phyloP scores from a whole-genome alignment of 2,113 vertebrate genomes.

The Apteryx mantelli region DNA sequence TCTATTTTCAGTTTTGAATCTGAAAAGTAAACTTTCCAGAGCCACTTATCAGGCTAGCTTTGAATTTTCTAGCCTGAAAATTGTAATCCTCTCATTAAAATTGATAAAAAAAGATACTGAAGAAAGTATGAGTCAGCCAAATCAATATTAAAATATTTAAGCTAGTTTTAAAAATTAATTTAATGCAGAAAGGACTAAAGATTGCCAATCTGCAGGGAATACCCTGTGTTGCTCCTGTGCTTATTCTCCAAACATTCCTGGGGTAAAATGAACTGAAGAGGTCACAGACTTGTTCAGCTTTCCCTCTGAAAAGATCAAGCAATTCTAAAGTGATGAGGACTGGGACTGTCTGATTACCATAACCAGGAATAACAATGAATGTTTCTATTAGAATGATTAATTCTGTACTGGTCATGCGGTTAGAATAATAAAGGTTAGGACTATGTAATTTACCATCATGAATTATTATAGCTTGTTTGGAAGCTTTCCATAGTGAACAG shows the following conservation, averaged over 20 bases:
- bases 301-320: not conserved
- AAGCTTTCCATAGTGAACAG: not conserved
- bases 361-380: not conserved
- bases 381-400: not conserved
- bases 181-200: not conserved
- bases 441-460: not conserved
- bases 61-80: not conserved
- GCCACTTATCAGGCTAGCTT: not conserved
- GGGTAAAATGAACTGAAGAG: not conserved
- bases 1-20: not conserved
- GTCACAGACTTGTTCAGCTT: not conserved
- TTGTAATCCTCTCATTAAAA: conserved; percentile 4
- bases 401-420: not conserved
- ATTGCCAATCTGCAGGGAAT: not conserved
- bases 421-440: not conserved
- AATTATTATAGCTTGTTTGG: not conserved
- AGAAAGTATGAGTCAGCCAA: conserved; percentile 19
- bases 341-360: not conserved
- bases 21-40: not conserved
- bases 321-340: not conserved
- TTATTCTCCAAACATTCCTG: not conserved
- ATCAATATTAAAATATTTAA: conserved; percentile 43
- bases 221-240: not conserved
- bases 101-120: not conserved
- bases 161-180: not conserved